Base-by-base conservation (phyloP, 2,113 vertebrate species). In the Onychostruthus taczanowskii region DNA sequence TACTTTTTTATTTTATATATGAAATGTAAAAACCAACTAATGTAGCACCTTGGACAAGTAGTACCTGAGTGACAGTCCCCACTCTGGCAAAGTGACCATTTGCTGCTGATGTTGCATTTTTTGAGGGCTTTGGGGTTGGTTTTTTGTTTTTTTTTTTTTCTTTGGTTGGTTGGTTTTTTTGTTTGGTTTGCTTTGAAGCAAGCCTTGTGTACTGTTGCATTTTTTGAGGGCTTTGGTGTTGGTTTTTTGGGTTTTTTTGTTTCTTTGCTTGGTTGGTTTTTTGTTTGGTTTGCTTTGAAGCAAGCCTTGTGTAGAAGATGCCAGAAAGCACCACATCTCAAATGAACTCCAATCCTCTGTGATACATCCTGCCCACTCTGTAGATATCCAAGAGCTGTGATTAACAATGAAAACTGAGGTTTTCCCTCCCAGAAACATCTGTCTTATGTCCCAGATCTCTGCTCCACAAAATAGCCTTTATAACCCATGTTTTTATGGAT, bases 371-470 rank as follows among this genome's bases (percentile, higher is more conserved):
- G 47, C 68, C 68, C 43, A 9, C 44, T 84, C 73, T 56, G 11
- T 22, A 61, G 47, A n/a, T 39, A 52, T 63, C 50, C 26, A 66
- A 78, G 69, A 86, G 64, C 91, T 87, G 68, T 64, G 80, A 94
- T 89, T 64, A 90, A 90, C 55, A 77, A 59, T 8, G 26, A 84
- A 58, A 47, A 26, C 56, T 7, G 74, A 90, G 63, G 49, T 68
- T 72, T 77, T 67, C 44, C 64, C 66, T 68, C 87, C 30, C 68
- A 49, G 69, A 84, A 95, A 95, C 73, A 75, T 91, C 85, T 84
- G 84, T 63, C 78, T 77, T 93, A 52, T n/a, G 66, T 75, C 89
- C 93, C 58, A 94, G 31, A 87, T 91, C 64, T 84, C 62, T 79
- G 31, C 53, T 49, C 31, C 23, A 79, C 17, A 75, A 89, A 94